A percentile compares a stretch with the other conserved stretches of the same genome.
Evolutionary conservation across 2,888 invertebrate species (phyloP).

Genomic region (Patella ulyssiponensis): DNA sequence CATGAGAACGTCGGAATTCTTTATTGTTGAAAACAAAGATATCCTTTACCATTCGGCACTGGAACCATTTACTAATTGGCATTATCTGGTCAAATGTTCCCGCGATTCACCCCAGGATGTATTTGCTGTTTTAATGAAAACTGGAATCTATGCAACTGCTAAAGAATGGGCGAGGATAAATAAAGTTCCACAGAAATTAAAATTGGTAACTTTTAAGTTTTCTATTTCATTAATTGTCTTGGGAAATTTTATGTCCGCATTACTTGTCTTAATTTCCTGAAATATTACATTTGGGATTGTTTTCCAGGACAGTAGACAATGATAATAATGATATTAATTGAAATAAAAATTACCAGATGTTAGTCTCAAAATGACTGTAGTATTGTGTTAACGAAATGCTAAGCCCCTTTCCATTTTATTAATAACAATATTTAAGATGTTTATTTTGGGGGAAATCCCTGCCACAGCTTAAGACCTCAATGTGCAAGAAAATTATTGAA

Average conservation of each 20-base stretch:
- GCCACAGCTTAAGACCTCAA: no score
- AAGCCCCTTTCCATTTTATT: no score
- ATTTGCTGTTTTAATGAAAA: slow-evolving; percentile 56
- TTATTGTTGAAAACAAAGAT: slow-evolving; percentile 40
- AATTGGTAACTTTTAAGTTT: slow-evolving; percentile 40
- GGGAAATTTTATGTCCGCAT: neutral
- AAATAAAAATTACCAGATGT: no score
- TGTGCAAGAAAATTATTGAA: no score
- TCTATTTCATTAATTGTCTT: neutral
- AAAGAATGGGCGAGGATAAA: slow-evolving; percentile 58
- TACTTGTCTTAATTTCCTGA: no score
- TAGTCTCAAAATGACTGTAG: no score
- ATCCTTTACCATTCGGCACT: slow-evolving; percentile 38
- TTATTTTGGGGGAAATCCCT: no score
- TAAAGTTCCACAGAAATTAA: slow-evolving; percentile 41
- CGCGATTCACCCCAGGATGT: slow-evolving; percentile 50
- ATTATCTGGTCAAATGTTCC: slow-evolving; percentile 48
- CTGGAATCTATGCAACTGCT: slow-evolving; percentile 58
- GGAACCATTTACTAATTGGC: slow-evolving; percentile 58
- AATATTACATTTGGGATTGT: no score
- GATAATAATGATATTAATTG: no score
- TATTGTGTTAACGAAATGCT: no score
- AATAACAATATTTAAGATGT: no score
- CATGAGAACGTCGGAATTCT: slow-evolving; percentile 44
- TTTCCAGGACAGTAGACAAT: no score